Conservation (phyloP, 2,797 vertebrate species). For the Arrhamphus sclerolepis region DNA sequence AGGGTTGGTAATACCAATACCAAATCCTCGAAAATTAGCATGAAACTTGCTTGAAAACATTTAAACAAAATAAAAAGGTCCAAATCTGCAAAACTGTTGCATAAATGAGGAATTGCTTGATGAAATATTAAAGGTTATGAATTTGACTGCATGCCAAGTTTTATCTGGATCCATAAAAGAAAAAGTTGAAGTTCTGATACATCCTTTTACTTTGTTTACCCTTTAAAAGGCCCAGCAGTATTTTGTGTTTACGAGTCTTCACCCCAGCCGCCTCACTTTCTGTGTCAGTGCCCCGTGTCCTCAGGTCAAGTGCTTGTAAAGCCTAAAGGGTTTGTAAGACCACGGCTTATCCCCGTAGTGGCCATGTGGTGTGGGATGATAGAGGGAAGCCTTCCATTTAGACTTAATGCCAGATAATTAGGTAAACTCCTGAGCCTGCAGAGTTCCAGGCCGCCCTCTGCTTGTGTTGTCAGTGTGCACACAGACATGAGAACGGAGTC, state of each 20-base stretch:
- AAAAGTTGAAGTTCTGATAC: too few species aligned
- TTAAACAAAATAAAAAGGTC: too few species aligned
- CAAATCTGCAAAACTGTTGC: too few species aligned
- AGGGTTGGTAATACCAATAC: too few species aligned
- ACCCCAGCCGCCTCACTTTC: slow-evolving; percentile 33
- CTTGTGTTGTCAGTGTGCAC: slow-evolving; percentile 46
- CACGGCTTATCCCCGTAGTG: slow-evolving; percentile 66
- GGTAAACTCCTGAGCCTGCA: slow-evolving; percentile 72
- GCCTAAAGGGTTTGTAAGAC: slow-evolving; percentile 70
- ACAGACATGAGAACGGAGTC: slow-evolving; percentile 43
- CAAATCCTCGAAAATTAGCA: too few species aligned
- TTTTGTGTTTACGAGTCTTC: background rate
- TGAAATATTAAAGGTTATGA: too few species aligned
- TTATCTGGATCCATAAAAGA: too few species aligned
- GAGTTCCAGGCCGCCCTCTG: slow-evolving; percentile 51
- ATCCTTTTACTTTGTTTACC: too few species aligned
- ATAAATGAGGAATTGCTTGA: too few species aligned
- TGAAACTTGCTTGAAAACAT: too few species aligned
- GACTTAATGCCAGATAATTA: slow-evolving; percentile 78
- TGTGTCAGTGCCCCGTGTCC: slow-evolving; percentile 40
- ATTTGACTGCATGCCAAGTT: too few species aligned
- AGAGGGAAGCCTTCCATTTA: slow-evolving; percentile 72
- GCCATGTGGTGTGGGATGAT: slow-evolving; percentile 63
- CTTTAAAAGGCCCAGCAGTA: background rate
- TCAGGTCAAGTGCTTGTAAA: slow-evolving; percentile 61